Evolutionary conservation across 1,140 invertebrate species (phyloP), one percentile per base, ranked within the genome.

Genomic region (Pantala flavescens): DNA sequence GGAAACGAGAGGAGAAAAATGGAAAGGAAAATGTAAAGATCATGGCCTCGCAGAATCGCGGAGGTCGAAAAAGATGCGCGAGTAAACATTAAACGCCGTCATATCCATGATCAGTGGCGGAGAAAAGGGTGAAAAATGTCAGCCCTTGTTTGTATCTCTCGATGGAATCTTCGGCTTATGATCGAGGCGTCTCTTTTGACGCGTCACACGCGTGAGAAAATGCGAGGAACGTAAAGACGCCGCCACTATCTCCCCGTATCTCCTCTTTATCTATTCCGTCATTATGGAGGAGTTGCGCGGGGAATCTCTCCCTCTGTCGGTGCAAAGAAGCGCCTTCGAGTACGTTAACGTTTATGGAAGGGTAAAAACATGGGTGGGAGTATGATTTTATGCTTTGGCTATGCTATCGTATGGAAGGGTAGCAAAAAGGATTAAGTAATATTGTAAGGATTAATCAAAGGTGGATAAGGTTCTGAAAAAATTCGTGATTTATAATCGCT

Each of bases 91-190:
- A 7, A 63, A 63, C 49, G 3, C 49, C 49, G n/a, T 63, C 49
- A 63, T 63, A 63, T 63, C n/a, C 49, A 14, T 63, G 49, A 63
- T 63, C 49, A 63, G 16, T 63, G 16, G 14, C 5, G 14, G n/a
- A 63, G 49, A 21, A 63, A 63, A 63, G 49, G 49, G 14, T 63
- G 49, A 63, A 63, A 63, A 63, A 63, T 63, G 49, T 63, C 49
- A 63, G 49, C 49, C 49, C 49, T 21, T 19, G 49, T 63, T 63
- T 21, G 49, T 63, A 63, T 63, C 49, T 63, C 49, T 5, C 14
- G 5, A 14, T 19, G 49, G n/a, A 63, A 63, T 63, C 49, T 63
- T 63, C 49, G 49, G 49, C 49, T 63, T 12, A 12, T 63, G 49
- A 63, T 63, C 49, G 49, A 21, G n/a, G 49, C 49, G 49, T 63